Evolutionary conservation across 2,888 invertebrate genomes (phyloP).

Genomic region (Archaeoteleia sp.): DNA sequence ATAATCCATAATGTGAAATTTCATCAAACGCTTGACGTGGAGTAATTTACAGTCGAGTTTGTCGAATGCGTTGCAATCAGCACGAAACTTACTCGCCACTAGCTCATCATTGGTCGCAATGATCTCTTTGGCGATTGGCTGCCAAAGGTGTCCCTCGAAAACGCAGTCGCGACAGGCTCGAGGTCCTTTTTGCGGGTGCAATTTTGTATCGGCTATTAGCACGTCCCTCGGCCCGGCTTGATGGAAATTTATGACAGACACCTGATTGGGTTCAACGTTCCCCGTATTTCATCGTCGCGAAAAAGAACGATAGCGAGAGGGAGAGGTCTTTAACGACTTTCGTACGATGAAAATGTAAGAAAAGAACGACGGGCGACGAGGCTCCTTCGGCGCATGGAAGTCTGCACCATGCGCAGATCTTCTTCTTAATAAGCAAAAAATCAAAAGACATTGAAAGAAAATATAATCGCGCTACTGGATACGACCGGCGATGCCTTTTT

Average conservation of each 20-base stretch:
- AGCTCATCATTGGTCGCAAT: slow-evolving; percentile 5
- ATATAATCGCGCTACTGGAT: too few relatives aligned
- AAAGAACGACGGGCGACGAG: too few relatives aligned
- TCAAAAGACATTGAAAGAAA: too few relatives aligned
- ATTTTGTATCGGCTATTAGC: slow-evolving; percentile 71
- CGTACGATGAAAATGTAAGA: slow-evolving; percentile 20
- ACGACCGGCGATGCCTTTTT: too few relatives aligned
- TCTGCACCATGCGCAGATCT: too few relatives aligned
- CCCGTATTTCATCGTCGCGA: slow-evolving; percentile 68
- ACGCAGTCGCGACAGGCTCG: slow-evolving; percentile 18
- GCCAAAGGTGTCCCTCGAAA: slow-evolving; percentile 30
- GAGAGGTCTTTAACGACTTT: slow-evolving; percentile 18
- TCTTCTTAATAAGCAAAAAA: too few relatives aligned
- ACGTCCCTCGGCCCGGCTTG: slow-evolving; percentile 65
- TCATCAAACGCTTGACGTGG: slow-evolving; percentile 3
- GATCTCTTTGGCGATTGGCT: slow-evolving; percentile 25
- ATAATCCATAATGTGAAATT: background rate
- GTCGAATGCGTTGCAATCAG: slow-evolving; percentile 20
- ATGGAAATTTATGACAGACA: slow-evolving; percentile 74
- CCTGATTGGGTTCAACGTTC: slow-evolving; percentile 74
- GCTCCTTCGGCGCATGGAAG: too few relatives aligned
- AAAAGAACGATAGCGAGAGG: slow-evolving; percentile 3
- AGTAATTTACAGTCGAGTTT: slow-evolving; percentile 18
- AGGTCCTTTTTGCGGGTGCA: slow-evolving; percentile 53
- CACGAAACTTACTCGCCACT: slow-evolving; percentile 9